phyloP scores from a whole-genome alignment of 1,140 invertebrate genomes.

The Drosophila simulans region DNA sequence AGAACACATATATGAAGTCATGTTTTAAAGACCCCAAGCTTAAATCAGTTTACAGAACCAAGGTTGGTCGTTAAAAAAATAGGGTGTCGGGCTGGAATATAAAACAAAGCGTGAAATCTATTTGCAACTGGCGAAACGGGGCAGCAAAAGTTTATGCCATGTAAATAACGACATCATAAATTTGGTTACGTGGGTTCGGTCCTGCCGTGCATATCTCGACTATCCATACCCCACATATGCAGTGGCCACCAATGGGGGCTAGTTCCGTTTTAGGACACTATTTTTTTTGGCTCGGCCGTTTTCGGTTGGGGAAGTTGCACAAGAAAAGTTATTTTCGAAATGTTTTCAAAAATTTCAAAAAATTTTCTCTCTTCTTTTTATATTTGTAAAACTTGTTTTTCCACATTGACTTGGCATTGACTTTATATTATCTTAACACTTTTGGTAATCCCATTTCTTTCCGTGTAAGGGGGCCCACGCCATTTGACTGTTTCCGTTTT shows the following conservation, averaged over 20 bases:
- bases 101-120: constrained; percentile 79
- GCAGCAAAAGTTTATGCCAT: constrained; percentile 76
- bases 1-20: too few species aligned
- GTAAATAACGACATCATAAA: constrained; percentile 82
- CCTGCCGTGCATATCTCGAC: constrained; percentile 62
- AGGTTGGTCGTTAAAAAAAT: constrained; percentile 20
- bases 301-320: constrained; percentile 11
- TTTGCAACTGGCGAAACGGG: constrained; percentile 56
- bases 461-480: constrained; percentile 41
- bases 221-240: constrained; percentile 33
- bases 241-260: constrained; percentile 46
- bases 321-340: background rate
- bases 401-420: too few species aligned
- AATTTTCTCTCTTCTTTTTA: too few species aligned
- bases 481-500: constrained; percentile 72
- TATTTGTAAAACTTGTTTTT: too few species aligned
- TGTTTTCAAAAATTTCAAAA: background rate
- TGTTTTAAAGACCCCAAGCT: background rate
- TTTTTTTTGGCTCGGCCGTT: constrained; percentile 37
- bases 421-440: too few species aligned
- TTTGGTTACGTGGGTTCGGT: constrained; percentile 61
- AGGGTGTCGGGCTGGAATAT: constrained; percentile 49
- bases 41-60: constrained; percentile 17
- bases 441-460: background rate
- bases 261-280: constrained; percentile 73